Percentiles rank a stretch among this genome's conserved stretches.
Conservation (phyloP, 2,888 invertebrate species). For the Acleris literana region DNA sequence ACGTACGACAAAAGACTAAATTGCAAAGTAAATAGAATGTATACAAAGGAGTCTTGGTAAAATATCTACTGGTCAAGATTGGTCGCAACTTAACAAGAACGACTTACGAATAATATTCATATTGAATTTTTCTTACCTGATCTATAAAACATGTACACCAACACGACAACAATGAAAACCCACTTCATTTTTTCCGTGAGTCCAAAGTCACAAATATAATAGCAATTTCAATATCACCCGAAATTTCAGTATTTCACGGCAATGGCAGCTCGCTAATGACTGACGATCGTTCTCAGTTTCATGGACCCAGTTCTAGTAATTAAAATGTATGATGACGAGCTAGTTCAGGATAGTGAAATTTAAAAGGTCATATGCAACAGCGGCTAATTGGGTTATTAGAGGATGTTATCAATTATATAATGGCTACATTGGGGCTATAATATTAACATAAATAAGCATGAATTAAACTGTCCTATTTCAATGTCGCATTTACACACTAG, state of each 20-base stretch:
- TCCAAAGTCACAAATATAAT: too few species aligned
- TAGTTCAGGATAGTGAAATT: conserved; percentile 41
- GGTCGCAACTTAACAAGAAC: too few species aligned
- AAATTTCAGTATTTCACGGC: conserved; percentile 17
- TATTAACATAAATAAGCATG: too few species aligned
- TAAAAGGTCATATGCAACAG: conserved; percentile 43
- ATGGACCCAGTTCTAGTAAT: conserved; percentile 29
- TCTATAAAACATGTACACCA: conserved; percentile 64
- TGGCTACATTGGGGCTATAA: background rate
- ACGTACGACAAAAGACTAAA: too few species aligned
- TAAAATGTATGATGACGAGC: conserved; percentile 38
- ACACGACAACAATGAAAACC: conserved; percentile 62
- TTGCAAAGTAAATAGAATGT: too few species aligned
- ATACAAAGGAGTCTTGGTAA: too few species aligned
- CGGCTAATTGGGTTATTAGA: conserved; percentile 27
- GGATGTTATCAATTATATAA: conserved; percentile 24
- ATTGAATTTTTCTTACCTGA: conserved; percentile 58
- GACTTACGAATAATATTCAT: too few species aligned
- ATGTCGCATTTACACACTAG: too few species aligned
- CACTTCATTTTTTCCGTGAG: conserved; percentile 63
- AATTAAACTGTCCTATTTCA: too few species aligned
- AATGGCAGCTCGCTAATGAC: conserved; percentile 22
- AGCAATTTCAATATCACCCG: conserved; percentile 12
- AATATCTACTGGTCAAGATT: too few species aligned
- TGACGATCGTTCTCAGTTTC: background rate